Evolutionary conservation across 1,140 invertebrate genomes (phyloP), one percentile per base, ranked within the genome.

Genomic region (Drosophila nannoptera): DNA sequence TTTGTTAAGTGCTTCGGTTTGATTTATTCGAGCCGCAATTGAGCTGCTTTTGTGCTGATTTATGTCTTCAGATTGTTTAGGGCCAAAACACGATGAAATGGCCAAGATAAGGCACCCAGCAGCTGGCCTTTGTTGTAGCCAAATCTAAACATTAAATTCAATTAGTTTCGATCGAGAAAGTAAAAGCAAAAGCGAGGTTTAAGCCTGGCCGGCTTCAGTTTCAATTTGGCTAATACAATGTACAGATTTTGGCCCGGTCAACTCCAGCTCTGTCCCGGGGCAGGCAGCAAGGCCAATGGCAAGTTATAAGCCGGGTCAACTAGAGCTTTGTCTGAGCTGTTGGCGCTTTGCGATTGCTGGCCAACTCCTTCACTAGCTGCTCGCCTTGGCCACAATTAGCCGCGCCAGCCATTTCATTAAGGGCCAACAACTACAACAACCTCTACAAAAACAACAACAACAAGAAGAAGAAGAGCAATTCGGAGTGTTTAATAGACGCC

Each of bases 401-500:
- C 22, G 14, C 16, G 14, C 11, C 29, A 14, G 35, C 9, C 11
- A 8, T 33, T 48, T 63, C 54, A 69, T 70, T 54, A 60, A 22
- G 16, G 52, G 14, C 29, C 22, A 22, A 22, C 22, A 22, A 22
- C 22, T 22, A 22, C 22, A 22, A 22, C 22, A 22, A 22, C 22
- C n/a, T n/a, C n/a, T n/a, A n/a, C n/a, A n/a, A n/a, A n/a, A n/a
- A 22, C 22, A 22, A 22, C 22, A 22, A 22, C 22, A 22, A 3
- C 22, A 22, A 22, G 22, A 65, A 42, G 32, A 22, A 22, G 36
- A 45, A 71, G 50, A 12, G 53, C 56, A 69, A 48, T 52, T 68
- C 54, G 75, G 29, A 69, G 67, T 73, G 73, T 77, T 87, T 86
- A 86, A 86, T 86, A 86, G 75, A 72, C 61, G 53, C 77, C 74